These are phyloP conservation scores for Psettodes erumei DNA, from an alignment of 2,113 vertebrate species.

Conservation along the genomic window DNA sequence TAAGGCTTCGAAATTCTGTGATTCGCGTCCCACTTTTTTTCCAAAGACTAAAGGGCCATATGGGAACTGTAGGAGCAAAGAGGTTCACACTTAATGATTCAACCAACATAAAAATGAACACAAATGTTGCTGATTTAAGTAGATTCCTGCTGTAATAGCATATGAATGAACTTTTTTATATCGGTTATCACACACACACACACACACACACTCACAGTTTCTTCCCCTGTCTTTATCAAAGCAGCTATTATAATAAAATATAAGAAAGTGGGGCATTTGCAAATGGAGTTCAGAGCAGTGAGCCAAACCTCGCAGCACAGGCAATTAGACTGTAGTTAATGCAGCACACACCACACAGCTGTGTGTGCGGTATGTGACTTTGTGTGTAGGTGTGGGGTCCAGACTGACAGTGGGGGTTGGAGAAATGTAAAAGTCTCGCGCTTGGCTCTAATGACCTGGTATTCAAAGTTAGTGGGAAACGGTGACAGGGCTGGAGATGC, in stretches of 20 bases:
- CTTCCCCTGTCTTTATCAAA: conserved; percentile 2
- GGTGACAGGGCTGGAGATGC: conserved; percentile 43
- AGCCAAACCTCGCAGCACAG: conserved; percentile 16
- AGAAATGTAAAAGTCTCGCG: conserved; percentile 30
- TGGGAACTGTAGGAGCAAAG: not conserved
- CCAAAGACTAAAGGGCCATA: not conserved
- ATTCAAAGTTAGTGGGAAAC: conserved; percentile 44
- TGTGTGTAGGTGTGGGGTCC: not conserved
- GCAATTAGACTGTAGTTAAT: conserved; percentile 13
- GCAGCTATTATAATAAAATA: conserved; percentile 15
- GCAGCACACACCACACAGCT: not conserved
- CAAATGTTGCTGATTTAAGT: conserved; percentile 21
- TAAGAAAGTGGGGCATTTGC: conserved; percentile 14
- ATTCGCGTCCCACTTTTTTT: not conserved
- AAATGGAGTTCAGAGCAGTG: conserved; percentile 25
- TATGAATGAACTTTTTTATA: not conserved
- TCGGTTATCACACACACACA: not conserved
- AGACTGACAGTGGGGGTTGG: conserved; percentile 21
- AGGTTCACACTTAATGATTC: no score
- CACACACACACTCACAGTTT: not conserved
- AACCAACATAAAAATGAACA: not conserved
- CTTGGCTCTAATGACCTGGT: conserved; percentile 46
- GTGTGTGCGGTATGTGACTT: not conserved
- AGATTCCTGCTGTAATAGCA: not conserved
- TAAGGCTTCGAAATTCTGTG: not conserved